phyloP scores from a whole-genome alignment of 2,888 invertebrate genomes.

The Pimpla rufipes region DNA sequence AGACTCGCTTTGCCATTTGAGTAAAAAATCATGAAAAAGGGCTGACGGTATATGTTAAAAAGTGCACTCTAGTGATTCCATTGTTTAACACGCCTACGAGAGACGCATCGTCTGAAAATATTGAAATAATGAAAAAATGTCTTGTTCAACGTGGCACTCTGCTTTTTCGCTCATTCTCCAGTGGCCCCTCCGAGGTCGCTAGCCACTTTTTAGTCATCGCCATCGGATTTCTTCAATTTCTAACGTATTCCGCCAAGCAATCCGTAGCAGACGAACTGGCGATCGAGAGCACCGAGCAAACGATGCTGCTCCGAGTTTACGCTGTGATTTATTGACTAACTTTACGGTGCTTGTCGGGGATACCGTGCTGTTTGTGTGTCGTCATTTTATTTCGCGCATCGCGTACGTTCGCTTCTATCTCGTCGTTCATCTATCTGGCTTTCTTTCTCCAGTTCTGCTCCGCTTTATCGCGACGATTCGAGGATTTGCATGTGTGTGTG shows the following conservation, averaged over 20 bases:
- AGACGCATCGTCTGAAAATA: too few species aligned
- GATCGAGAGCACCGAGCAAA: background rate
- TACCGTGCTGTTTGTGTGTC: background rate
- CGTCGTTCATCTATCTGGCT: background rate
- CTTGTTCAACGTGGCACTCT: too few species aligned
- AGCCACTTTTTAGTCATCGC: too few species aligned
- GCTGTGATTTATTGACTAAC: slow-evolving; percentile 30
- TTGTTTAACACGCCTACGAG: too few species aligned
- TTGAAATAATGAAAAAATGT: too few species aligned
- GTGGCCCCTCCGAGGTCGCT: too few species aligned
- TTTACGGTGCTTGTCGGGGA: slow-evolving; percentile 25
- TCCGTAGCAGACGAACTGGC: slow-evolving; percentile 10
- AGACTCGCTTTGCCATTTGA: background rate
- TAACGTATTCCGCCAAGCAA: background rate
- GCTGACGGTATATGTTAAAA: background rate
- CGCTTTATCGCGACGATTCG: slow-evolving; percentile 13
- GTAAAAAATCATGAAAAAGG: background rate
- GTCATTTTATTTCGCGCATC: slow-evolving; percentile 35
- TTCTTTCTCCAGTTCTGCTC: slow-evolving; percentile 17
- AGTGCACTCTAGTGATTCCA: background rate
- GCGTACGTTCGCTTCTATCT: background rate
- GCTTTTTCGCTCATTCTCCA: too few species aligned
- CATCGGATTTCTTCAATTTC: too few species aligned
- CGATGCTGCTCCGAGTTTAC: background rate
- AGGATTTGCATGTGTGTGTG: background rate